A percentile compares a stretch with the other conserved stretches of the same genome.
These are phyloP conservation scores for Pyrochroa serraticornis DNA, from an alignment of 2,888 invertebrate species.

Conservation along the genomic window DNA sequence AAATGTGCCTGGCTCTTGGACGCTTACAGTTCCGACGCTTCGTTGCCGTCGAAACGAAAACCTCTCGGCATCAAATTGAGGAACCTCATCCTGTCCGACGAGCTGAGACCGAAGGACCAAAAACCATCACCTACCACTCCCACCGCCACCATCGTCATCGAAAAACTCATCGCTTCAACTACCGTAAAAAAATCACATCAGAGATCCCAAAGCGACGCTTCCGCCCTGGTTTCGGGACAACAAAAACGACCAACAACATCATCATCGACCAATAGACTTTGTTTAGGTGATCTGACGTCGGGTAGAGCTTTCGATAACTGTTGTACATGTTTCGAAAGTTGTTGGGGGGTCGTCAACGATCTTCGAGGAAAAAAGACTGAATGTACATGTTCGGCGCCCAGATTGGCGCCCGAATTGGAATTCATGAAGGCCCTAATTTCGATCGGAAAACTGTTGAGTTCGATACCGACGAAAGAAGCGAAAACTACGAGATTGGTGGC, in stretches of 20 bases:
- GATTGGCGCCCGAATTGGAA: constrained; percentile 82
- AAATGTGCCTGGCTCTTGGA: constrained; percentile 96
- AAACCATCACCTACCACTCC: constrained; percentile 20
- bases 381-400: constrained; percentile 81
- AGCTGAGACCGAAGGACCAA: constrained; percentile 54
- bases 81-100: constrained; percentile 76
- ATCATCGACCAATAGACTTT: constrained; percentile 62
- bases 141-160: constrained; percentile 1
- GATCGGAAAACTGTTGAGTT: constrained; percentile 83
- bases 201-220: constrained; percentile 82
- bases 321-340: constrained; percentile 89
- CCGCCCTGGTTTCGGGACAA: constrained; percentile 65
- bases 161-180: constrained; percentile 38
- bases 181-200: constrained; percentile 79
- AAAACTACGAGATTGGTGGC: constrained; percentile 92
- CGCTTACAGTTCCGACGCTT: constrained; percentile 84
- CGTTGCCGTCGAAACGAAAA: constrained; percentile 71
- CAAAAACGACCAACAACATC: no score
- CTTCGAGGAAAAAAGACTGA: constrained; percentile 77
- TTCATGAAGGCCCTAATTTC: constrained; percentile 86
- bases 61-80: constrained; percentile 77
- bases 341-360: constrained; percentile 79
- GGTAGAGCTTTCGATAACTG: constrained; percentile 97
- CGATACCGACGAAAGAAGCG: constrained; percentile 85
- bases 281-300: constrained; percentile 88